Conservation (phyloP, 1,140 invertebrate genomes). For the Plodia interpunctella region DNA sequence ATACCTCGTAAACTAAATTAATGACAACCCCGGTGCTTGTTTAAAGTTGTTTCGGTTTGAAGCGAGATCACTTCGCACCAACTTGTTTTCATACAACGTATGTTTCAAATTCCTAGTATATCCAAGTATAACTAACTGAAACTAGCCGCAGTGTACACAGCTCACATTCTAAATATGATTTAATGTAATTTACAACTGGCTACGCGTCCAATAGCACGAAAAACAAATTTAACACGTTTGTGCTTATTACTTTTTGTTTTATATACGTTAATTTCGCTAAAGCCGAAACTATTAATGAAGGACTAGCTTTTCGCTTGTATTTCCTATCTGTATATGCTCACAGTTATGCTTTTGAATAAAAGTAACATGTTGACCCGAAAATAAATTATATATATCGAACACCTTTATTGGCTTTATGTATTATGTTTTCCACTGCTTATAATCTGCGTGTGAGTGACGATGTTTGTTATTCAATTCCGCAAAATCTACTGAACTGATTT, state of each 20-base stretch:
- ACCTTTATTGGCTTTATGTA: too few species aligned
- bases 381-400: too few species aligned
- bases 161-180: neutral
- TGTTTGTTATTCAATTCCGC: too few species aligned
- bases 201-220: neutral
- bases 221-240: neutral
- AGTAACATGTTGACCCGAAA: too few species aligned
- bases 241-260: neutral
- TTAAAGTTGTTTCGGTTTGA: neutral
- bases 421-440: too few species aligned
- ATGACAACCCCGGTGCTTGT: neutral
- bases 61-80: neutral
- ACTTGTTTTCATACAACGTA: neutral
- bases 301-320: too few species aligned
- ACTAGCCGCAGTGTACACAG: neutral
- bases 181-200: neutral
- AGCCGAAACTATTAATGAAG: too few species aligned
- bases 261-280: neutral
- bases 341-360: too few species aligned
- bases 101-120: neutral
- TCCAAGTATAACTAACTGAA: neutral
- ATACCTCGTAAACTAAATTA: neutral
- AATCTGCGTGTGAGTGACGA: too few species aligned
- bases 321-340: too few species aligned
- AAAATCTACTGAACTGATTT: too few species aligned